Evolutionary conservation across 35 echinoderm and acorn worm species (phyloP), one percentile per base, ranked within the genome.

Genomic region (Chiridota heheva): DNA sequence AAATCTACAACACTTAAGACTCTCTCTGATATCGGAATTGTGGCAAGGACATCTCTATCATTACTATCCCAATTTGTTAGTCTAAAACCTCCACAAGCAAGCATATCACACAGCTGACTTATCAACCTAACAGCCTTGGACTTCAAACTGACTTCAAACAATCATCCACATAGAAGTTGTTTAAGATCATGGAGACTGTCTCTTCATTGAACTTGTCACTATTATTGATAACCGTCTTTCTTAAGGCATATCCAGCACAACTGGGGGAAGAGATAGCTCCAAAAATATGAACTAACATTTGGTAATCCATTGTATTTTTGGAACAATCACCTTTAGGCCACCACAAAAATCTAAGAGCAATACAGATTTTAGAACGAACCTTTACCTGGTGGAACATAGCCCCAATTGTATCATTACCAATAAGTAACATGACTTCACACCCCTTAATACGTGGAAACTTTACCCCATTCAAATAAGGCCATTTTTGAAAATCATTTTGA

Each of bases 21-120:
- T 27, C 84, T 49, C 43, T 93, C 84, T 5, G 22, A 34, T 7
- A 44, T 31, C n/a, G 84, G 84, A 1, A 93, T 67, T 6, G 73
- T 55, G 7, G 34, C 74, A 12, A 88, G 13, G 18, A 93, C 78
- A 30, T 69, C 40, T 36, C 39, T 58, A 40, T 62, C 58, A 32
- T 82, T 93, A 57, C 78, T 68, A 25, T 88, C 44, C 85, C 90
- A 93, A 20, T 93, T 93, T 29, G 84, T 88, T 8, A 88, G 71
- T 13, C 70, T 26, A 32, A 93, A 93, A 59, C 90, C 90, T 27
- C 90, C 90, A 7, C 46, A 69, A 16, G 5, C 24, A 40, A 86
- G 77, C 41, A 84, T 13, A 34, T 63, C 65, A 4, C 24, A 63
- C 35, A 79, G 68, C 20, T 88, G 30, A 3, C 40, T 48, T 48